These are phyloP conservation scores for Dilophus febrilis DNA, from an alignment of 2,888 invertebrate species.

Conservation along the genomic window DNA sequence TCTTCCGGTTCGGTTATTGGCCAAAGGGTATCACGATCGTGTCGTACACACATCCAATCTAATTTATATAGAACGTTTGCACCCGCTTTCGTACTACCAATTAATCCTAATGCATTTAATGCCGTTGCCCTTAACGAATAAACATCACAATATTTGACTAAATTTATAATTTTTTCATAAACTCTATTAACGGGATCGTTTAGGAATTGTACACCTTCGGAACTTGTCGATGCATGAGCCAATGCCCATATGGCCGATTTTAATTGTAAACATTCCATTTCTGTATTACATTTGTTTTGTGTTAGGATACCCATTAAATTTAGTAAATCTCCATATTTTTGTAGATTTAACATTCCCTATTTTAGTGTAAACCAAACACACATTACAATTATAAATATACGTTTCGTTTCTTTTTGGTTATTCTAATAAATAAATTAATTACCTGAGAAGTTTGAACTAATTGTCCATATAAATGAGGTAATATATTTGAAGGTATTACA, in stretches of 20 bases:
- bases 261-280: conserved; percentile 54
- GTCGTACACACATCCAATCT: conserved; percentile 61
- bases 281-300: conserved; percentile 39
- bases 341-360: conserved; percentile 22
- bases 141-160: conserved; percentile 66
- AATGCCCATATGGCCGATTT: conserved; percentile 84
- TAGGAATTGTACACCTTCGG: conserved; percentile 57
- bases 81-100: conserved; percentile 69
- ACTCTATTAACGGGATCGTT: conserved; percentile 26
- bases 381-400: conserved; percentile 15
- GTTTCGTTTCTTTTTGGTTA: conserved; percentile 24
- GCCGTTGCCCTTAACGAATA: conserved; percentile 82
- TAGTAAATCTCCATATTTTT: conserved; percentile 22
- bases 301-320: conserved; percentile 22
- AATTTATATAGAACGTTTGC: conserved; percentile 58
- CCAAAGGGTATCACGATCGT: conserved; percentile 59
- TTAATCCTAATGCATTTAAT: conserved; percentile 70
- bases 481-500: conserved; percentile 31
- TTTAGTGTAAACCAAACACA: conserved; percentile 14
- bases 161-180: conserved; percentile 33
- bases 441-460: conserved; percentile 47
- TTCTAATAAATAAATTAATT: conserved; percentile 4
- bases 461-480: conserved; percentile 72
- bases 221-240: conserved; percentile 65
- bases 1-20: conserved; percentile 54